A percentile compares a stretch with the other conserved stretches of the same genome.
Conservation (phyloP, 2,113 vertebrate genomes). For the Riparia riparia region DNA sequence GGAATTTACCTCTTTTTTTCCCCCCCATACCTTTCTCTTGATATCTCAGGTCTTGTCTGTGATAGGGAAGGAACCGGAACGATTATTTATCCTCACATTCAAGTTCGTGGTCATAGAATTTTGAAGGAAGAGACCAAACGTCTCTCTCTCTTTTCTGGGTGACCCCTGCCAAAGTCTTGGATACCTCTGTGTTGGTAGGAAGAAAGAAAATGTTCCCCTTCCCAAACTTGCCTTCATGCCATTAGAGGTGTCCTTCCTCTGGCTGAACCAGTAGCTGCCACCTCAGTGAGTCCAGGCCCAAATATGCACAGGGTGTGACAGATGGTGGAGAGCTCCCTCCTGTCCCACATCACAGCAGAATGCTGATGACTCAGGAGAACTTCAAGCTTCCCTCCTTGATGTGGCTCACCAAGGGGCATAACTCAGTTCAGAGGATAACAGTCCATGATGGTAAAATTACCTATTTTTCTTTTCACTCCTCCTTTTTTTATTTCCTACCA, state of each 20-base stretch:
- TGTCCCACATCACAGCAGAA: not conserved
- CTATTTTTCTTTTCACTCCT: fast-evolving
- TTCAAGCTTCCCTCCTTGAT: not conserved
- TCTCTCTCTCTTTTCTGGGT: not conserved
- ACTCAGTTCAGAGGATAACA: not conserved
- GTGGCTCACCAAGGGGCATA: not conserved
- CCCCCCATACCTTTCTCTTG: not conserved
- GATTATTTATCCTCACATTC: not conserved
- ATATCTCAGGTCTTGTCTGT: not conserved
- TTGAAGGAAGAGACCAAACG: not conserved
- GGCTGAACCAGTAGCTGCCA: not conserved
- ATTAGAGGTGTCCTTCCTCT: not conserved
- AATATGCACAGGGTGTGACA: not conserved
- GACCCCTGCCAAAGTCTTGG: not conserved
- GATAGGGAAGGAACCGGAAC: not conserved
- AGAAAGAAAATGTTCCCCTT: not conserved
- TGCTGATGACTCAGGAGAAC: not conserved
- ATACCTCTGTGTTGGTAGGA: not conserved
- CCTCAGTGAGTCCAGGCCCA: not conserved
- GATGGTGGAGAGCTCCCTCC: not conserved
- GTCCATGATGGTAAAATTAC: not conserved
- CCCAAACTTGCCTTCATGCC: not conserved
- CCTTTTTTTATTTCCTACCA: not conserved
- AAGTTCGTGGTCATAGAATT: not conserved
- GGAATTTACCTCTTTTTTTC: not conserved